These are phyloP conservation scores for Arctia plantaginis DNA, from an alignment of 2,888 invertebrate species.

Conservation along the genomic window DNA sequence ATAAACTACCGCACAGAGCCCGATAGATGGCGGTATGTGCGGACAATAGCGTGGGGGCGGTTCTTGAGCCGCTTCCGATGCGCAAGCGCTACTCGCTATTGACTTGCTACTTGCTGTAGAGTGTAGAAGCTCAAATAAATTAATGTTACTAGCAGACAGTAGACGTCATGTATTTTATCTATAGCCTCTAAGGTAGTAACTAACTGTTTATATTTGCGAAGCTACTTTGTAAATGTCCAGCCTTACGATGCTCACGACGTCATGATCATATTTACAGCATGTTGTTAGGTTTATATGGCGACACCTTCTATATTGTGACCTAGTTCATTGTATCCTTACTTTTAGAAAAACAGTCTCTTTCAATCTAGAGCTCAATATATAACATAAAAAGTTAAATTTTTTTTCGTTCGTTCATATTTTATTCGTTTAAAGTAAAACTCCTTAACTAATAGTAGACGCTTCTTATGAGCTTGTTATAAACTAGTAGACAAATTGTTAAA, in stretches of 20 bases:
- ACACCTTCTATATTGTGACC: background rate
- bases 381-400: no score
- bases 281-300: background rate
- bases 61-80: slow-evolving; percentile 47
- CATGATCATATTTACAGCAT: slow-evolving; percentile 18
- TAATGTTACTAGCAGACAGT: slow-evolving; percentile 54
- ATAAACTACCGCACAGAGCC: slow-evolving; percentile 56
- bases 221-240: slow-evolving; percentile 23
- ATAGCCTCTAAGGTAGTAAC: slow-evolving; percentile 22
- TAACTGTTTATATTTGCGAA: slow-evolving; percentile 21
- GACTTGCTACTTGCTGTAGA: slow-evolving; percentile 62
- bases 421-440: background rate
- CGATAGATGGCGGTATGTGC: slow-evolving; percentile 64
- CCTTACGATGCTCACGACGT: slow-evolving; percentile 24
- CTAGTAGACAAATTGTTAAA: no score
- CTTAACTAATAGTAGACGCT: no score
- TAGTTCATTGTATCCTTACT: background rate
- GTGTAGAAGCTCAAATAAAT: slow-evolving; percentile 66
- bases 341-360: background rate
- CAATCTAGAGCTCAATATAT: background rate
- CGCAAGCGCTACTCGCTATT: slow-evolving; percentile 49
- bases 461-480: no score
- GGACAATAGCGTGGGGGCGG: slow-evolving; percentile 76
- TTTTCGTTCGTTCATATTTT: background rate
- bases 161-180: slow-evolving; percentile 53